Base-by-base conservation (phyloP, 2,888 invertebrate genomes). In the Acanthococcus lagerstroemiae region DNA sequence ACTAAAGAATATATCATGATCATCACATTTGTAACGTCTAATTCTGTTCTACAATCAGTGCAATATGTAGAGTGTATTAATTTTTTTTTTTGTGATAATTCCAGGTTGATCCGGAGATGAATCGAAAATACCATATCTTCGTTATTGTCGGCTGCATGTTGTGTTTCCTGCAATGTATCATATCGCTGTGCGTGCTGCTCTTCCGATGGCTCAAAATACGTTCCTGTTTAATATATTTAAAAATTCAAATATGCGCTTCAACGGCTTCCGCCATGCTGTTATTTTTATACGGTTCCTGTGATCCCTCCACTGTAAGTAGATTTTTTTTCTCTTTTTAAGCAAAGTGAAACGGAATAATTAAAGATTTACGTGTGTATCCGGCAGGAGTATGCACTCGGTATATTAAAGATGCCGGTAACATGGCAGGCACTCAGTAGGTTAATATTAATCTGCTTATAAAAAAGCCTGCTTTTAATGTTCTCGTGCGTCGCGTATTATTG, bases 181-280 rank as follows among this genome's bases (percentile, higher is more conserved):
- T 81, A 22, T 76, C 81, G 3, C 76, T 78, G 15, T 71, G 79
- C 50, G 75, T 82, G 65, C 74, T 82, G 48, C 74, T 78, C 7
- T 76, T 78, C 7, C 78, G 79, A 69, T 80, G 80, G 78, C 76
- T 79, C 71, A 76, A 77, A 55, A 77, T 78, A 70, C 77, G 77
- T 46, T 80, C 79, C 67, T 83, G 83, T 73, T 75, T 84, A 45
- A 80, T 83, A 69, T 84, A 84, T 74, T 77, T 86, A 56, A 85
- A 86, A 76, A 77, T 85, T 71, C 86, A 86, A 73, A 85, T 84
- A 73, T 84, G 84, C 72, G 79, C 83, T 1, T 83, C 86, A 15
- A 78, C 87, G 66, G 82, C 85, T 45, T 85, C 86, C 73, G 83
- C 85, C 56, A 88, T 87, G 82, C 80, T 84, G 4, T 83, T 76